Base-by-base conservation (phyloP, 2,113 vertebrate genomes). In the Notothenia rossii region DNA sequence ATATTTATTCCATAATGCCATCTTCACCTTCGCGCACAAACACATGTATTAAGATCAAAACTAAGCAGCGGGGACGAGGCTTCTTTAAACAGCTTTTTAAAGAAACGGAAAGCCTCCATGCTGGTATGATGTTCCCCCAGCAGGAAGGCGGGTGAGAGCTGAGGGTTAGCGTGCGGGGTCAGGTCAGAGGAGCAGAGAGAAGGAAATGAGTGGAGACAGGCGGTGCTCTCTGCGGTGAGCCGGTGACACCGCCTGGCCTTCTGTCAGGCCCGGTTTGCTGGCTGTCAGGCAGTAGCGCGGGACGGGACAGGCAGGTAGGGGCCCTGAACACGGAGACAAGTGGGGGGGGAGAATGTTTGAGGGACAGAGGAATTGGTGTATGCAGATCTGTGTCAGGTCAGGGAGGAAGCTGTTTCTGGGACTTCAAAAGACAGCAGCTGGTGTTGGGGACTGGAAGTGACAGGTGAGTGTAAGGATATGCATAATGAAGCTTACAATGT, bases 161-260 rank as follows among this genome's bases (percentile, higher is more conserved):
- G 67, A 56, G 66, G 84, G 58, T 83, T 51, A 8, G 48, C 75
- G 72, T 36, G 4, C 53, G 43, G 53, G 60, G 75, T 85, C 75
- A 75, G 87, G 91, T 87, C 84, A 84, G 62, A 63, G 66, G 82
- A 81, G 77, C 71, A 86, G 71, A 54, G 62, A 82, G 75, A 72
- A 89, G 84, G 90, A 92, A 91, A 93, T 88, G 83, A 94, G 84
- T 70, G 85, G 85, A 92, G 93, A 94, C 91, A 93, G 88, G 65
- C 69, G 5, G 56, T 79, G 88, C 78, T 88, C 90, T 92, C 86
- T 88, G 89, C 46, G 74, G 86, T 88, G 81, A 94, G 89, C 82
- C 86, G 20, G 88, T 88, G 92, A 93, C 92, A 88, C 90, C 10
- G 83, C 71, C 82, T 73, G 88, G 75, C 89, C 88, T 86, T 86